phyloP scores from a whole-genome alignment of 2,797 vertebrate species.

The Argyrosomus regius region DNA sequence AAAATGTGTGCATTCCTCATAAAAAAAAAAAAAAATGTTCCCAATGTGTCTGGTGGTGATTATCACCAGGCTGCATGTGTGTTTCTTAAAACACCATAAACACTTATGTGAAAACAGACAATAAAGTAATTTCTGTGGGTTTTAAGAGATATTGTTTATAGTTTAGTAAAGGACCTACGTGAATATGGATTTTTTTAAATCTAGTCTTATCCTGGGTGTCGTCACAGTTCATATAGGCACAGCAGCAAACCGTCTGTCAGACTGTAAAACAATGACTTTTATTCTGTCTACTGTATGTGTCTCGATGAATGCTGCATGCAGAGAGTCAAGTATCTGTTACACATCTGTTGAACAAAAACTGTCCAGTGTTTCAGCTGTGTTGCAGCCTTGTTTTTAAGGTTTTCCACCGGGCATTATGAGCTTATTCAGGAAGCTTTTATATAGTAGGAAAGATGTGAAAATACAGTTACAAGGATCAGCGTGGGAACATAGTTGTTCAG shows the following conservation, averaged over 20 bases:
- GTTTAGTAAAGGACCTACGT: neutral
- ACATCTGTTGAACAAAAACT: neutral
- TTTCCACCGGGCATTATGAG: neutral
- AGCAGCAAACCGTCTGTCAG: slow-evolving; percentile 18
- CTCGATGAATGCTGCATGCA: neutral
- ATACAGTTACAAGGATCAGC: neutral
- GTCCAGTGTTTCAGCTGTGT: neutral
- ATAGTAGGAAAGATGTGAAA: neutral
- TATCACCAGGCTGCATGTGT: slow-evolving; percentile 51
- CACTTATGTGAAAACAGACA: slow-evolving; percentile 50
- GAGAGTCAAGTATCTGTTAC: neutral
- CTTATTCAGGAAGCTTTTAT: neutral
- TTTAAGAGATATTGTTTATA: slow-evolving; percentile 30
- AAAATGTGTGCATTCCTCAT: slow-evolving; percentile 56
- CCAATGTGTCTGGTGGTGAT: slow-evolving; percentile 62
- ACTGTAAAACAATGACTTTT: neutral
- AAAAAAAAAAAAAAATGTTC: slow-evolving; percentile 32
- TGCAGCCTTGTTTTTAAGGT: neutral
- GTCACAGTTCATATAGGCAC: slow-evolving; percentile 4
- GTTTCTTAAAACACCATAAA: slow-evolving; percentile 49
- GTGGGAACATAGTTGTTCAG: neutral
- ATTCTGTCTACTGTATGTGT: neutral
- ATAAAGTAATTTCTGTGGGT: slow-evolving; percentile 21
- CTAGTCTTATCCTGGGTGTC: neutral
- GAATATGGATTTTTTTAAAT: neutral